Base-by-base conservation (phyloP, 2,888 invertebrate species). In the Archips crataeganus region DNA sequence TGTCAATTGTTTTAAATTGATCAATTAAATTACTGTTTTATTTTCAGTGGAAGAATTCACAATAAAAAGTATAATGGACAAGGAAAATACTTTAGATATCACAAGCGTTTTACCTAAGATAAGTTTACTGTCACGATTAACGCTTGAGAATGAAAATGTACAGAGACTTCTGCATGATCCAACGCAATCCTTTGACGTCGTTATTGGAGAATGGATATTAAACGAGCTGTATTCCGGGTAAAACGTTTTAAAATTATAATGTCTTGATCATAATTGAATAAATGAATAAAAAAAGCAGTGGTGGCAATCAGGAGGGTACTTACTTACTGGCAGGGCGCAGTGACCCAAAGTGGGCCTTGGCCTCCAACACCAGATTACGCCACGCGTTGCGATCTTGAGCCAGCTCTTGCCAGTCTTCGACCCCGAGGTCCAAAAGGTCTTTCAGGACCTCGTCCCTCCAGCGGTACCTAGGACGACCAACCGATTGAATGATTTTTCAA, bases 41-140 rank as follows among this genome's bases (percentile, higher is more conserved):
- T 54, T 54, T 54, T 54, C 54, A 54, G 54, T 23, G 0, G 54
- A 54, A 6, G 54, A 54, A 54, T 54, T 54, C 23, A 54, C 54
- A 54, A 23, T 54, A 23, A 15, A 54, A 23, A 54, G 23, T 23
- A 23, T 23, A 8, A 54, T 54, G 54, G 9, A 54, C 23, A 54
- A 54, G 15, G 54, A 54, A 54, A 23, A 23, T 23, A 54, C 15
- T 23, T 23, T 54, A 5, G 54, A 15, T 23, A 5, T 54, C 15
- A 54, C 3, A 6, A 54, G 8, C 23, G 23, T 54, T 8, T 23
- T 54, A 9, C 54, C 54, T 23, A 54, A 9, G 9, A 9, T 54
- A 23, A 15, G 8, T 15, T 54, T 54, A 9, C 54, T 54, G 54
- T 54, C 54, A 23, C 54, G 54, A 23, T 8, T 23, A 8, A 54